phyloP scores from a whole-genome alignment of 1,140 invertebrate species.

The Drosophila sp. region DNA sequence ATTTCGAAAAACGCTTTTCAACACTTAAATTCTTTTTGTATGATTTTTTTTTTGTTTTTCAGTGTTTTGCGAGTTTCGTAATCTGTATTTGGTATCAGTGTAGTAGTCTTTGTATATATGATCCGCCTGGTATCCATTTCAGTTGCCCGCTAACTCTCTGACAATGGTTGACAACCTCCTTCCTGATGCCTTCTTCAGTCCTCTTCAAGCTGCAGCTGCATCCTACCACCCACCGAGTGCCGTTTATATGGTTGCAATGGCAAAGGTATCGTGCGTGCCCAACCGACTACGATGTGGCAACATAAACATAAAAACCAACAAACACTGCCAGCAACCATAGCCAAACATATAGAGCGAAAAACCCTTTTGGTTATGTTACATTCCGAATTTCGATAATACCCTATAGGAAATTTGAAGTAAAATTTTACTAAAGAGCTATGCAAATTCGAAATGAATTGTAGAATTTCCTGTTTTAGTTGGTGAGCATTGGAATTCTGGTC shows the following conservation, averaged over 20 bases:
- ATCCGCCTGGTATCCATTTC: slow-evolving; percentile 25
- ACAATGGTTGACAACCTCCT: slow-evolving; percentile 49
- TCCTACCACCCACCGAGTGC: slow-evolving; percentile 27
- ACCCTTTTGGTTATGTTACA: neutral
- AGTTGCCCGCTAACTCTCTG: slow-evolving; percentile 32
- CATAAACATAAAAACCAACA: slow-evolving; percentile 70
- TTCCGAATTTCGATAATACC: neutral
- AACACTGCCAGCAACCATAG: slow-evolving; percentile 19
- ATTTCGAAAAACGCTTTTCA: neutral
- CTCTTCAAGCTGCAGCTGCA: slow-evolving; percentile 56
- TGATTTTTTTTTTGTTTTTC: neutral
- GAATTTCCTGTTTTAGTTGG: neutral
- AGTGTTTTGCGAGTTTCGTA: neutral
- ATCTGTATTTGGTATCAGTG: neutral
- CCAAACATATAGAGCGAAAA: neutral
- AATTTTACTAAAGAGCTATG: neutral
- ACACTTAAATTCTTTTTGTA: too few species aligned
- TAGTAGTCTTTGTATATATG: neutral
- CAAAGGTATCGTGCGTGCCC: slow-evolving; percentile 56
- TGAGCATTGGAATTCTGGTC: neutral
- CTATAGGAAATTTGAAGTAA: neutral
- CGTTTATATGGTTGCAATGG: slow-evolving; percentile 35
- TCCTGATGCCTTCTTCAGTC: neutral
- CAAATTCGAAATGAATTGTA: neutral
- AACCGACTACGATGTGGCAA: slow-evolving; percentile 62